Percentiles rank a stretch among this genome's conserved stretches.
Conservation (phyloP, 2,113 vertebrate species). For the Heterochromis multidens region DNA sequence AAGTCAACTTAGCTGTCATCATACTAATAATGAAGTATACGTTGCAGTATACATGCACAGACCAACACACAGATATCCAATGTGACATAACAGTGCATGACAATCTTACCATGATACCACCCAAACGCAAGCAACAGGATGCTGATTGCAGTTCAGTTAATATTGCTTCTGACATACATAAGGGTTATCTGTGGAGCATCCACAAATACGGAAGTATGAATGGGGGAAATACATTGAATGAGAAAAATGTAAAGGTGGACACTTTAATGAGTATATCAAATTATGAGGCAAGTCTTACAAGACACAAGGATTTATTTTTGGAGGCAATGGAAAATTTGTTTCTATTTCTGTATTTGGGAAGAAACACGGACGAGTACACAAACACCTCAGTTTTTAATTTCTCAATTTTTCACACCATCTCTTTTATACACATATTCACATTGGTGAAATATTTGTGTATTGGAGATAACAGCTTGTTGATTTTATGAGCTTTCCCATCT, state of each 20-base stretch:
- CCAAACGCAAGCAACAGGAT: background rate
- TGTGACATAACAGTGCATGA: background rate
- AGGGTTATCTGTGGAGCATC: background rate
- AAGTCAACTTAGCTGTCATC: background rate
- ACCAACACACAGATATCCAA: background rate
- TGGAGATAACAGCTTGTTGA: background rate
- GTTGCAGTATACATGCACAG: background rate
- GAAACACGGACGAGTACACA: background rate
- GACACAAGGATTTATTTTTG: accelerated
- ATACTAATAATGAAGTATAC: background rate
- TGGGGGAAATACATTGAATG: background rate
- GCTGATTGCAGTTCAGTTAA: background rate
- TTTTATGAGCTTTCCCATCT: background rate
- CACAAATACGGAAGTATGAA: background rate
- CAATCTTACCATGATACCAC: background rate
- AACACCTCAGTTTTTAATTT: background rate
- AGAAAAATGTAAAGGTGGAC: background rate
- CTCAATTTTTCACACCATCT: background rate
- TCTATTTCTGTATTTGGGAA: no score
- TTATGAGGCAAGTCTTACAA: background rate
- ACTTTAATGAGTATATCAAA: background rate
- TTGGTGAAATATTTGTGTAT: background rate
- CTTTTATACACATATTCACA: background rate
- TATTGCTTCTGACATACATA: background rate
- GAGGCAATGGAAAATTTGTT: background rate